Percentiles rank a stretch among this genome's conserved stretches.
Conservation (phyloP, 2,888 invertebrate species). For the Leptinotarsa rubiginosa region DNA sequence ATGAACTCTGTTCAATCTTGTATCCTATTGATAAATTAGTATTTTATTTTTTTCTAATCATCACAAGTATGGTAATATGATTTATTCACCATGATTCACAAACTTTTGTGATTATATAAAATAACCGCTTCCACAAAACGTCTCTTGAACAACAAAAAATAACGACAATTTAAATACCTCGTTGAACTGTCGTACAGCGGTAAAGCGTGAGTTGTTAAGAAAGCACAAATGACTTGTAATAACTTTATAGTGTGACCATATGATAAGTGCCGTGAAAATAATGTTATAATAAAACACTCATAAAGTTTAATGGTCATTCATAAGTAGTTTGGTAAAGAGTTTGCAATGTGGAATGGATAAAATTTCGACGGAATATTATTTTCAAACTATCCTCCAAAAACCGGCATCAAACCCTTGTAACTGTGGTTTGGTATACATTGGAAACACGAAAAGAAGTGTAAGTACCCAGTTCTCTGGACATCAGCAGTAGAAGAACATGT, state of each 20-base stretch:
- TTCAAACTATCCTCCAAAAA: no score
- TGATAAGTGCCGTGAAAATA: constrained; percentile 8
- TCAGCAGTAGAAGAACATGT: no score
- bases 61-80: no score
- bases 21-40: no score
- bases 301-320: not conserved
- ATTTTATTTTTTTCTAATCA: no score
- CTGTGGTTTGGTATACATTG: no score
- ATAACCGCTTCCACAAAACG: not conserved
- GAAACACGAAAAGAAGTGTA: no score
- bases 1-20: no score
- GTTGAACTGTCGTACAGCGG: not conserved
- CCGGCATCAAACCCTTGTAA: no score
- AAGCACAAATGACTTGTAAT: constrained; percentile 5
- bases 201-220: not conserved
- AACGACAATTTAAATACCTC: not conserved
- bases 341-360: no score
- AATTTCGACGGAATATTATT: no score
- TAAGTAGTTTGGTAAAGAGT: not conserved
- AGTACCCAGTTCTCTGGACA: no score
- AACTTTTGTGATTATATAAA: not conserved
- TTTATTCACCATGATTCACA: not conserved
- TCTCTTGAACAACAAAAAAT: not conserved
- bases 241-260: constrained; percentile 14
- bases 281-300: constrained; percentile 11